phyloP scores from a whole-genome alignment of 2,888 invertebrate genomes.

The Diabrotica balteata region DNA sequence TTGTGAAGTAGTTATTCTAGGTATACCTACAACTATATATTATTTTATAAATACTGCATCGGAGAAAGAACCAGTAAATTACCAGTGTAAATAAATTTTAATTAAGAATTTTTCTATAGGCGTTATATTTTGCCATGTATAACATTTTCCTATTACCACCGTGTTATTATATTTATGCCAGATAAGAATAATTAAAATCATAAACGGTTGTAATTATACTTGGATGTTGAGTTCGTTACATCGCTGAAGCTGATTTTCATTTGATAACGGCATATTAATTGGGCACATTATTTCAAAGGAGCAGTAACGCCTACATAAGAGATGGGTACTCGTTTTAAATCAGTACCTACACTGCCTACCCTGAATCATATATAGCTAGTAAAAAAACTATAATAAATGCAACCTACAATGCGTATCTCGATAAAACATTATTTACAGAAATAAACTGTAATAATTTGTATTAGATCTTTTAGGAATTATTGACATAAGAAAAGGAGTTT shows the following conservation, averaged over 20 bases:
- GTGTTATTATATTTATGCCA: slow-evolving; percentile 57
- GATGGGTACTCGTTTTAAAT: slow-evolving; percentile 22
- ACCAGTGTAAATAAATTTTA: slow-evolving; percentile 29
- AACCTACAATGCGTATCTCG: too few species aligned
- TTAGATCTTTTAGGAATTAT: too few species aligned
- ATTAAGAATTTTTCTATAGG: slow-evolving; percentile 28
- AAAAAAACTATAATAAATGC: neutral
- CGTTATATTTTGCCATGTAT: slow-evolving; percentile 45
- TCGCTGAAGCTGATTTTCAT: slow-evolving; percentile 53
- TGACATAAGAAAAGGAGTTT: too few species aligned
- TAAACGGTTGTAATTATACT: slow-evolving; percentile 58
- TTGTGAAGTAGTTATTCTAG: too few species aligned
- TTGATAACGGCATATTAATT: slow-evolving; percentile 56
- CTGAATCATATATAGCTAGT: slow-evolving; percentile 15
- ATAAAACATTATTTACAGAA: too few species aligned
- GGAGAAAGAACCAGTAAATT: slow-evolving; percentile 7
- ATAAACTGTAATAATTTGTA: too few species aligned
- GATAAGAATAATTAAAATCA: slow-evolving; percentile 60
- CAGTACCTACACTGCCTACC: slow-evolving; percentile 20
- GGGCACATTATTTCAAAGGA: slow-evolving; percentile 53
- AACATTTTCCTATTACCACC: slow-evolving; percentile 54
- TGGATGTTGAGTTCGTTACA: slow-evolving; percentile 48
- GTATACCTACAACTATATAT: too few species aligned
- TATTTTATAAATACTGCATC: neutral
- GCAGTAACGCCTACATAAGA: slow-evolving; percentile 45